Conservation (phyloP, 1,140 invertebrate species). For the Ceratina calcarata region DNA sequence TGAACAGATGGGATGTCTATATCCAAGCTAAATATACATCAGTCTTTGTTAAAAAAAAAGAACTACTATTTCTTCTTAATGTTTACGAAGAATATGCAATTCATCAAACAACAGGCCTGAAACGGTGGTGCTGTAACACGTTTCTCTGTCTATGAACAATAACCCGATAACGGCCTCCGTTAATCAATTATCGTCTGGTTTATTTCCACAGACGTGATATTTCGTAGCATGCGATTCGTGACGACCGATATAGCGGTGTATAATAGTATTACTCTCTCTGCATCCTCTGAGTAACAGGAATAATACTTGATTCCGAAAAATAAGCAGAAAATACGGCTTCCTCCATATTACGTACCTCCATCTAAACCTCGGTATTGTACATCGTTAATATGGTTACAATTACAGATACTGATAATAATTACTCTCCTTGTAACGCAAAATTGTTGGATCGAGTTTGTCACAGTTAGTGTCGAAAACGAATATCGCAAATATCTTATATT, state of each 20-base stretch:
- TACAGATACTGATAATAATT: background rate
- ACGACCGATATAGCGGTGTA: background rate
- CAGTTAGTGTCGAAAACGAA: background rate
- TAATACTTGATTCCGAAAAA: background rate
- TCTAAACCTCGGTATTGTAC: too few relatives aligned
- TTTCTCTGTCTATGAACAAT: background rate
- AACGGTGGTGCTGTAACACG: too few relatives aligned
- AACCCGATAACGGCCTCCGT: conserved; percentile 11
- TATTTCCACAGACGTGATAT: conserved; percentile 40
- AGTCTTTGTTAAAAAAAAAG: too few relatives aligned
- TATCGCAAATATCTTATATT: background rate
- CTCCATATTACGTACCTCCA: too few relatives aligned
- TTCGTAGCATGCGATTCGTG: background rate
- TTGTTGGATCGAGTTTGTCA: background rate
- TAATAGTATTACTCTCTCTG: conserved; percentile 10
- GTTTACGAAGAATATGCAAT: too few relatives aligned
- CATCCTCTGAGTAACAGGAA: conserved; percentile 1
- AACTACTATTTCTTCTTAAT: too few relatives aligned
- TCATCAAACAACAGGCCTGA: too few relatives aligned
- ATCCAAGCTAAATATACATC: too few relatives aligned
- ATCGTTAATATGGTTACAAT: background rate
- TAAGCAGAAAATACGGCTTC: background rate
- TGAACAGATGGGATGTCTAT: too few relatives aligned
- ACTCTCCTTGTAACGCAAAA: background rate
- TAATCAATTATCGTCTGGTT: conserved; percentile 39